Percentiles rank a stretch among this genome's conserved stretches.
Conservation (phyloP, 1,140 invertebrate species). For the Heliconius hewitsoni region DNA sequence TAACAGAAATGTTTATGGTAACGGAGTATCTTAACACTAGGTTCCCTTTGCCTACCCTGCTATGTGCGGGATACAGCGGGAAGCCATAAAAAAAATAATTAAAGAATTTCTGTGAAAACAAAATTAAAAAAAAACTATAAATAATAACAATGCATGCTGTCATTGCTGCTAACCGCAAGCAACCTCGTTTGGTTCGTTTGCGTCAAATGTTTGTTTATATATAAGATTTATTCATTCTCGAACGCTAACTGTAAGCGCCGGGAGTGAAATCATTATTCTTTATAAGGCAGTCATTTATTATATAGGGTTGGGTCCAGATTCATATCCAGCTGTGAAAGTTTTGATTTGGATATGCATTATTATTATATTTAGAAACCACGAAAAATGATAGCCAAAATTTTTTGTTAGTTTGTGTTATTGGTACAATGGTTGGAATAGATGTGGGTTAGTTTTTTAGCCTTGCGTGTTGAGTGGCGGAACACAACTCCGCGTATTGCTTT, state of each 20-base stretch:
- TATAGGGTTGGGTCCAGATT: neutral
- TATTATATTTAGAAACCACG: neutral
- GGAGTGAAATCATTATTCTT: neutral
- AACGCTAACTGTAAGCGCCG: constrained; percentile 3
- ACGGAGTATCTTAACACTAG: neutral
- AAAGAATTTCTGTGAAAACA: neutral
- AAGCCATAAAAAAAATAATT: neutral
- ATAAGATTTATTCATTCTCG: constrained; percentile 1
- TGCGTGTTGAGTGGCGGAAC: no score
- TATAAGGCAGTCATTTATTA: neutral
- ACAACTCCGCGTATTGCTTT: no score
- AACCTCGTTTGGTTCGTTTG: constrained; percentile 25
- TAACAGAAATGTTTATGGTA: neutral
- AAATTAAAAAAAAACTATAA: neutral
- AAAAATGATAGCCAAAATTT: no score
- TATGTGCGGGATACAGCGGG: no score
- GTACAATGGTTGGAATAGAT: no score
- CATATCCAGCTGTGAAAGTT: constrained; percentile 1
- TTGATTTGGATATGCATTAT: neutral
- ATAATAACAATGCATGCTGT: constrained; percentile 3
- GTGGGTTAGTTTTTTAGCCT: no score
- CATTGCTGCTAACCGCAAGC: constrained; percentile 18
- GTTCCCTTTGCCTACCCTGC: neutral
- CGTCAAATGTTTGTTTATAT: constrained; percentile 25
- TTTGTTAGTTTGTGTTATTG: no score